phyloP scores from a whole-genome alignment of 1,140 invertebrate genomes.

The Drosophila sp. region DNA sequence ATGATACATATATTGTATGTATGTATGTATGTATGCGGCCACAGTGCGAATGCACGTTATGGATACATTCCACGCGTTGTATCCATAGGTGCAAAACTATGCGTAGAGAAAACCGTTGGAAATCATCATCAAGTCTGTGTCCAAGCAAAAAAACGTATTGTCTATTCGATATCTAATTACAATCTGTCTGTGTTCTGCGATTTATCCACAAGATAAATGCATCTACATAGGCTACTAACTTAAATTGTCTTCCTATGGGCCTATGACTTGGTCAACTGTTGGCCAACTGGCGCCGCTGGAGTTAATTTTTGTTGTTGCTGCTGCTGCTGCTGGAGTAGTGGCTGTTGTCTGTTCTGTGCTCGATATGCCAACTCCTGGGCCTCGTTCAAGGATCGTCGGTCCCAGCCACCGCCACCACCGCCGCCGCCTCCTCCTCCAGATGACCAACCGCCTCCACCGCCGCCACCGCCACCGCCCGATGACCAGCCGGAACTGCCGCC shows the following conservation, averaged over 20 bases:
- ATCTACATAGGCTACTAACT: slow-evolving; percentile 43
- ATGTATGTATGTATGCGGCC: slow-evolving; percentile 3
- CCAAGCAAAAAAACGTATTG: slow-evolving; percentile 47
- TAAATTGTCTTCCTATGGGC: slow-evolving; percentile 19
- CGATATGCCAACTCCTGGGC: slow-evolving; percentile 88
- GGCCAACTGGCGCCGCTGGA: slow-evolving; percentile 15
- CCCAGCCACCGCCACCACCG: slow-evolving; percentile 83
- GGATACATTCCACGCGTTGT: slow-evolving; percentile 70
- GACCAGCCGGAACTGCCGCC: slow-evolving; percentile 85
- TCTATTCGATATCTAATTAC: slow-evolving; percentile 69
- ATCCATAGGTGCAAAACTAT: slow-evolving; percentile 67
- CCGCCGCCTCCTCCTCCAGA: slow-evolving; percentile 84
- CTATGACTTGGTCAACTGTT: slow-evolving; percentile 63
- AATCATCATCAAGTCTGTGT: slow-evolving; percentile 56
- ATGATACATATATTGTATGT: neutral
- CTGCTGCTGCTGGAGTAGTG: slow-evolving; percentile 27
- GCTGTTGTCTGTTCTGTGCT: slow-evolving; percentile 83
- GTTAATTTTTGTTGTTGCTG: slow-evolving; percentile 39
- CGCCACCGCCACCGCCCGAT: slow-evolving; percentile 84
- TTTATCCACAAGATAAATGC: slow-evolving; percentile 81
- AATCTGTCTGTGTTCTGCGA: slow-evolving; percentile 46
- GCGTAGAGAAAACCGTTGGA: slow-evolving; percentile 66
- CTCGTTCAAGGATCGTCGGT: slow-evolving; percentile 83
- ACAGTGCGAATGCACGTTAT: slow-evolving; percentile 63
- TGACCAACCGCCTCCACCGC: slow-evolving; percentile 86